These are phyloP conservation scores for Bombyx mandarina DNA, from an alignment of 1,140 invertebrate genomes.

Conservation along the genomic window DNA sequence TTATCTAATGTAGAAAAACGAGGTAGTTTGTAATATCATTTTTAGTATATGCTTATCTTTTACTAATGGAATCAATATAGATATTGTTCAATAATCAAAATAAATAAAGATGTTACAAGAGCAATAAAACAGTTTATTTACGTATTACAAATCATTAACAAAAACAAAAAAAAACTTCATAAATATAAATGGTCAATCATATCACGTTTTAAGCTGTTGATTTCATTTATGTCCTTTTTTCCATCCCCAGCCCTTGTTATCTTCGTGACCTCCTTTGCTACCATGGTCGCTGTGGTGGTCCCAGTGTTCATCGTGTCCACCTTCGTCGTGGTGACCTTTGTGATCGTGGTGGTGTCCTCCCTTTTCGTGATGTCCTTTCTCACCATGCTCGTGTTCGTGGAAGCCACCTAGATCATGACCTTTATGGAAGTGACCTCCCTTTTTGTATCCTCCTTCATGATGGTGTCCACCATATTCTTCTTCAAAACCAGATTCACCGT, in stretches of 20 bases:
- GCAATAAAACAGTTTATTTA: conserved; percentile 28
- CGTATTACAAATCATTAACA: conserved; percentile 64
- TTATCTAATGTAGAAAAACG: too few relatives aligned
- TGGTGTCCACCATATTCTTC: conserved; percentile 76
- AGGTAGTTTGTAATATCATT: too few relatives aligned
- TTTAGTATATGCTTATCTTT: too few relatives aligned
- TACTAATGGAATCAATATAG: too few relatives aligned
- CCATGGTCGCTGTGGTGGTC: conserved; percentile 74
- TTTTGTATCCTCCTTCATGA: conserved; percentile 76
- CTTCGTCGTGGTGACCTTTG: conserved; percentile 67
- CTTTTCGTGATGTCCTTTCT: conserved; percentile 79
- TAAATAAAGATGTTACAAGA: not conserved
- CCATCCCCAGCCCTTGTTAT: conserved; percentile 66
- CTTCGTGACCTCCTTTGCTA: conserved; percentile 74
- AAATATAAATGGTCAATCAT: not conserved
- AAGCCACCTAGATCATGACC: conserved; percentile 76
- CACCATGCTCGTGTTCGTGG: conserved; percentile 77
- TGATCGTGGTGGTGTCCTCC: conserved; percentile 68
- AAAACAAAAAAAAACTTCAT: conserved; percentile 42
- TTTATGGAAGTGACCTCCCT: conserved; percentile 78
- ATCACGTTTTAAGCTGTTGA: conserved; percentile 9
- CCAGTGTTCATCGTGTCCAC: conserved; percentile 70
- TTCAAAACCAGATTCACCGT: conserved; percentile 81
- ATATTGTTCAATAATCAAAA: too few relatives aligned
- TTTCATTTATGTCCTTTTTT: conserved; percentile 66